Evolutionary conservation across 2,888 invertebrate species (phyloP).

Genomic region (Nebria brevicollis): DNA sequence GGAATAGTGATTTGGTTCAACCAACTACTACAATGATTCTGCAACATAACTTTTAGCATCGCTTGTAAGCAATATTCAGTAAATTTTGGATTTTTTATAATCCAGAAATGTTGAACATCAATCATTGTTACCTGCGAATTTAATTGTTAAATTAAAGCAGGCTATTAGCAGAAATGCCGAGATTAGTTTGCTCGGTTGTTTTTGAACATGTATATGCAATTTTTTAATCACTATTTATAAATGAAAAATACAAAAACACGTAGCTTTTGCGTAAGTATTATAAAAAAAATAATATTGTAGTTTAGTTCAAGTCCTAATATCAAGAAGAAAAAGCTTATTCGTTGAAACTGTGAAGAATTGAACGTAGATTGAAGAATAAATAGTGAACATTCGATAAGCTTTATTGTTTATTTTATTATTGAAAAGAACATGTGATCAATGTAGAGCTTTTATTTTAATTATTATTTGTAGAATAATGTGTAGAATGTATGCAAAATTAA

Average conservation of each 20-base stretch:
- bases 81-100: not conserved
- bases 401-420: conserved; percentile 9
- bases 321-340: not conserved
- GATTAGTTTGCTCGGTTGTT: conserved; percentile 21
- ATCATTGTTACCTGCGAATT: not conserved
- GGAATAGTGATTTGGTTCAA: not conserved
- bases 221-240: conserved; percentile 43
- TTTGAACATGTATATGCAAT: conserved; percentile 28
- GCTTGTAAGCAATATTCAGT: not conserved
- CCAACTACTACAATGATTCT: not conserved
- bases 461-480: conserved; percentile 46
- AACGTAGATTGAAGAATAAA: not conserved
- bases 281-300: conserved; percentile 34
- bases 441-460: conserved; percentile 37
- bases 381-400: not conserved
- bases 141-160: not conserved
- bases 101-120: not conserved
- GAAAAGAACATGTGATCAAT: conserved; percentile 40
- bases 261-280: conserved; percentile 44
- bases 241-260: conserved; percentile 13
- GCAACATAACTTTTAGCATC: not conserved
- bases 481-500: conserved; percentile 42
- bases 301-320: conserved; percentile 31
- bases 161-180: not conserved
- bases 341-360: not conserved